Evolutionary conservation across 2,113 vertebrate genomes (phyloP).

Genomic region (Dasyornis broadbenti): DNA sequence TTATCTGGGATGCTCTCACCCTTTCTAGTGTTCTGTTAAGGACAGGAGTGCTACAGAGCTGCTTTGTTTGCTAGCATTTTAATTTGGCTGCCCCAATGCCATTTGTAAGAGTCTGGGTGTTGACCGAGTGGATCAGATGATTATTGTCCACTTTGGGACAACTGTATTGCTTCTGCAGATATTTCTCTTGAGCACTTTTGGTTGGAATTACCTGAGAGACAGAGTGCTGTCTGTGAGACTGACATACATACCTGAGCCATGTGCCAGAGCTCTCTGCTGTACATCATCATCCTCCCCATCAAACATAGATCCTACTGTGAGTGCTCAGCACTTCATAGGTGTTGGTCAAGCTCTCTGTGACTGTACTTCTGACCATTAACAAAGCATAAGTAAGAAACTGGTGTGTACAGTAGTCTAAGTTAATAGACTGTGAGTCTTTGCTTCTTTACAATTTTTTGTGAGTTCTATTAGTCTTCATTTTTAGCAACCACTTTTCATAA

Average conservation of each 20-base stretch:
- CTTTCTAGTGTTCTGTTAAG: background rate
- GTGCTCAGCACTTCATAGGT: background rate
- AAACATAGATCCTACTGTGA: background rate
- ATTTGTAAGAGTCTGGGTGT: background rate
- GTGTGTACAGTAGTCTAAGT: fast-evolving
- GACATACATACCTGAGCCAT: fast-evolving
- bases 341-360: background rate
- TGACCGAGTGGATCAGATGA: background rate
- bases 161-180: background rate
- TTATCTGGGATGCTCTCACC: background rate
- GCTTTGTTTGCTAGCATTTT: background rate
- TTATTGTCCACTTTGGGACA: background rate
- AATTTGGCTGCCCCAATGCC: background rate
- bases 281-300: background rate
- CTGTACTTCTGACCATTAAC: background rate
- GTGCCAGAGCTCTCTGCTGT: background rate
- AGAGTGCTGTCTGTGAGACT: background rate
- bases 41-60: background rate
- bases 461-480: background rate
- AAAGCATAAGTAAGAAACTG: background rate
- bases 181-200: background rate
- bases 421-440: background rate
- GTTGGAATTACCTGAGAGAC: background rate
- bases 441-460: background rate
- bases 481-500: background rate